Conservation (phyloP, 2,113 vertebrate species). For the Euleptes europaea region DNA sequence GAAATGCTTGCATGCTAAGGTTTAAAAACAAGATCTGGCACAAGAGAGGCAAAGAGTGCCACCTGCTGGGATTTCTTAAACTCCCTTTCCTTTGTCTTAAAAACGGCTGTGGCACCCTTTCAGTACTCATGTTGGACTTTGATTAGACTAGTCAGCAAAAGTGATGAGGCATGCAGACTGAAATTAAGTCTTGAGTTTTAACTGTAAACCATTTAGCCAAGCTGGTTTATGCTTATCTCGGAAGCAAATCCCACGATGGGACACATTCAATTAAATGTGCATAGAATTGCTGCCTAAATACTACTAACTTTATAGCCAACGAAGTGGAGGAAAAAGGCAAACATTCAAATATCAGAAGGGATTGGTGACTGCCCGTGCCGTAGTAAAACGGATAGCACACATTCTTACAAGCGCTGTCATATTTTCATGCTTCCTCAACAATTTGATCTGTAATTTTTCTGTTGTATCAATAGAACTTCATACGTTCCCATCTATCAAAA, state of each 20-base stretch:
- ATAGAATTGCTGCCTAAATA: not conserved
- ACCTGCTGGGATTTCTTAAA: slow-evolving; percentile 11
- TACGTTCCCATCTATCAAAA: not conserved
- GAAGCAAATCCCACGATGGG: not conserved
- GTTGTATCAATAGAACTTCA: too few relatives aligned
- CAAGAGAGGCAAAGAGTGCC: not conserved
- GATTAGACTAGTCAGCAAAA: too few relatives aligned
- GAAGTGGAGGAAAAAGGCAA: not conserved
- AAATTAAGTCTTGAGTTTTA: not conserved
- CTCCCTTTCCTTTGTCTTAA: not conserved
- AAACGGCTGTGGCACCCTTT: not conserved
- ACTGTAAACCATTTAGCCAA: not conserved
- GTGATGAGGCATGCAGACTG: not conserved
- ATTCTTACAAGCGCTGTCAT: not conserved
- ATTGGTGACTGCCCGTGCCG: too few relatives aligned
- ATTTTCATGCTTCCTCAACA: not conserved
- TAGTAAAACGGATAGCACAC: not conserved
- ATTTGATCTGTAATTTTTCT: not conserved
- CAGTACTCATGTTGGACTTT: not conserved
- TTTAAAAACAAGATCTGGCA: not conserved
- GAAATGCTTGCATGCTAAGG: not conserved
- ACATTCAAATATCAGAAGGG: not conserved
- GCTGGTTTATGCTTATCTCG: not conserved
- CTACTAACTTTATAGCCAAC: not conserved
- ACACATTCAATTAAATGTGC: not conserved